Evolutionary conservation across 1,140 invertebrate species (phyloP), one percentile per base, ranked within the genome.

Genomic region (Tetramorium simillimum): DNA sequence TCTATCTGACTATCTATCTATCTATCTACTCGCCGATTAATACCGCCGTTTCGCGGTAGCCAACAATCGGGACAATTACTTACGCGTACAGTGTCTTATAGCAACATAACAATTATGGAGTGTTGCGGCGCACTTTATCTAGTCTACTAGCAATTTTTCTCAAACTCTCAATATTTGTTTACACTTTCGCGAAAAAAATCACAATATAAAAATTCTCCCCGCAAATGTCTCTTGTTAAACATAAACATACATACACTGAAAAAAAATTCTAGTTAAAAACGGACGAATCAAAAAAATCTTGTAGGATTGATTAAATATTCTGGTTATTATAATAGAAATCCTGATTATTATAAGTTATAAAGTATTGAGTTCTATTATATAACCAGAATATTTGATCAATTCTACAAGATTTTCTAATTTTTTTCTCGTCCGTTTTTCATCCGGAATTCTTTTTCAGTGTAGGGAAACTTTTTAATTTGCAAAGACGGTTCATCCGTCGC

Each of bases 41-140:
- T 82, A 73, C 67, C 80, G 53, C 46, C 67, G 67, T 81, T 73
- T 72, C 53, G 80, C 80, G 51, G 67, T 82, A 82, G 80, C 80
- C 65, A 69, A 46, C 46, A 75, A 21, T 67, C 77, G 24, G 37
- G 65, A 72, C 65, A 43, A 72, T 72, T 46, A 16, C 63, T 70
- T 43, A 53, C 65, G 21, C 67, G 49, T 21, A 33, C 12, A 24
- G 9, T 58, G 40, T 46, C 24, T n/a, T 43, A 6, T 5, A 14
- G 49, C 28, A 16, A 21, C 16, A 18, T 46, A 28, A 69, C 51
- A 49, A 49, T 78, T 28, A 51, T 16, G 37, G n/a, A 81, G 33
- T 28, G 33, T 56, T 28, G 60, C n/a, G n/a, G 7, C 33, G 28
- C 33, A 37, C n/a, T 6, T 80, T 51, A 37, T 21, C n/a, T 14